Conservation (phyloP, 2,888 invertebrate species). For the Psococerastis gibbosa region DNA sequence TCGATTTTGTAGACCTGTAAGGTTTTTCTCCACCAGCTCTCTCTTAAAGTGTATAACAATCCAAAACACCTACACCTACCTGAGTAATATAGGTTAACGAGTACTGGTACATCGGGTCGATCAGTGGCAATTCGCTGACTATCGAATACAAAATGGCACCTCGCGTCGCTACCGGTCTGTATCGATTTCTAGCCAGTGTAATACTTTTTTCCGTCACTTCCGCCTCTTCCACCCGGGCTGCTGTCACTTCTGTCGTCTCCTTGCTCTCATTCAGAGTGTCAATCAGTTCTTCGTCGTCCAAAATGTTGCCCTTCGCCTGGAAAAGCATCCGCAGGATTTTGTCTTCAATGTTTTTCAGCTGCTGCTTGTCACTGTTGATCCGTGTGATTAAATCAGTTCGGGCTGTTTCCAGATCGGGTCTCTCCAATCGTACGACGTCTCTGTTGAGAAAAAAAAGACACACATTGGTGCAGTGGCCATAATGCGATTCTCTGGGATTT, state of each 20-base stretch:
- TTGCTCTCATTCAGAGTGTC: slow-evolving; percentile 79
- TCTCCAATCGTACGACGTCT: slow-evolving; percentile 76
- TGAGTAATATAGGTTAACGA: slow-evolving; percentile 77
- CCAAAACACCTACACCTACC: too few relatives aligned
- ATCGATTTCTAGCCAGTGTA: slow-evolving; percentile 68
- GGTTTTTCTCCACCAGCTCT: too few relatives aligned
- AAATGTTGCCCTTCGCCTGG: slow-evolving; percentile 69
- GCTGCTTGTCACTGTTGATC: slow-evolving; percentile 70
- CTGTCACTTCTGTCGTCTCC: slow-evolving; percentile 82
- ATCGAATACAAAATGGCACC: slow-evolving; percentile 85
- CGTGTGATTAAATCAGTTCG: slow-evolving; percentile 65
- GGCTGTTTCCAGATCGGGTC: slow-evolving; percentile 67
- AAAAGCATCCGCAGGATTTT: slow-evolving; percentile 70
- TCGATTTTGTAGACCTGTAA: too few relatives aligned
- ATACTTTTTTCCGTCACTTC: slow-evolving; percentile 75
- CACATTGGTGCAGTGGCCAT: too few relatives aligned
- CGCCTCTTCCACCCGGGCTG: slow-evolving; percentile 67
- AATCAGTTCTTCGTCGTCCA: slow-evolving; percentile 85
- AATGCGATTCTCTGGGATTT: too few relatives aligned
- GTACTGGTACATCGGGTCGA: slow-evolving; percentile 94
- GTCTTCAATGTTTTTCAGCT: slow-evolving; percentile 70
- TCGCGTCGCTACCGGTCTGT: slow-evolving; percentile 65
- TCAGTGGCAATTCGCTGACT: slow-evolving; percentile 68
- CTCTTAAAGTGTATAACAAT: too few relatives aligned
- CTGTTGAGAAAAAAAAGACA: slow-evolving; percentile 24